These are phyloP conservation scores for Excalfactoria chinensis DNA, from an alignment of 2,113 vertebrate species.

Conservation along the genomic window DNA sequence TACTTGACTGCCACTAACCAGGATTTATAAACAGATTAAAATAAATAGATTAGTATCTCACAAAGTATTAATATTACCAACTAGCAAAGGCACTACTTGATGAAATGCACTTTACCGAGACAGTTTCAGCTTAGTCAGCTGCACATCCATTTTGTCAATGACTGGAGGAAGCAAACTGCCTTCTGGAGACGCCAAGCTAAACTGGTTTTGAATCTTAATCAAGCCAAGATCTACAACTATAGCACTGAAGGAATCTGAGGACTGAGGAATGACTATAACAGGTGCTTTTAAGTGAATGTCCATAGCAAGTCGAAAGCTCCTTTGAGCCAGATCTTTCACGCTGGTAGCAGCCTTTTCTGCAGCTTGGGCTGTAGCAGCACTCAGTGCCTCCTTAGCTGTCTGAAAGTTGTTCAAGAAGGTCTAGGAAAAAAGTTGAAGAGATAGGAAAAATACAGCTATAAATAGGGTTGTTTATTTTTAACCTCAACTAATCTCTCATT, in stretches of 20 bases:
- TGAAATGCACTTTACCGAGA: conserved; percentile 81
- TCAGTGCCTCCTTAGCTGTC: conserved; percentile 83
- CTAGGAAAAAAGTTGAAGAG: conserved; percentile 65
- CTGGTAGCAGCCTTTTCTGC: conserved; percentile 90
- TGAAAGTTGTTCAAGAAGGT: conserved; percentile 93
- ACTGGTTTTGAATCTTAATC: conserved; percentile 89
- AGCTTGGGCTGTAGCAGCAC: conserved; percentile 84
- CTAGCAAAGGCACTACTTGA: neutral
- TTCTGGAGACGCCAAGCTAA: conserved; percentile 80
- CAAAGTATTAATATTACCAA: neutral
- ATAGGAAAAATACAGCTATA: neutral
- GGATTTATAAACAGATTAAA: neutral
- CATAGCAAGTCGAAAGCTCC: conserved; percentile 90
- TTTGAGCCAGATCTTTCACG: conserved; percentile 90
- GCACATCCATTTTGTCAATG: conserved; percentile 89
- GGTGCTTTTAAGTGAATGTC: conserved; percentile 92
- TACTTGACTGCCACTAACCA: neutral
- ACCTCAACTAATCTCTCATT: neutral
- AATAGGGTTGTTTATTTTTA: neutral
- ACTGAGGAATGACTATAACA: conserved; percentile 91
- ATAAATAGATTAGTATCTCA: neutral
- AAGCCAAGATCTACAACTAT: conserved; percentile 92
- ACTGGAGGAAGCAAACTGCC: conserved; percentile 83
- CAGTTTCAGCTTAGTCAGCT: conserved; percentile 90
- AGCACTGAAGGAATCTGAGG: conserved; percentile 85